Percentiles rank a stretch among this genome's conserved stretches.
Evolutionary conservation across 2,113 vertebrate species (phyloP).

Genomic region (Candoia aspera): DNA sequence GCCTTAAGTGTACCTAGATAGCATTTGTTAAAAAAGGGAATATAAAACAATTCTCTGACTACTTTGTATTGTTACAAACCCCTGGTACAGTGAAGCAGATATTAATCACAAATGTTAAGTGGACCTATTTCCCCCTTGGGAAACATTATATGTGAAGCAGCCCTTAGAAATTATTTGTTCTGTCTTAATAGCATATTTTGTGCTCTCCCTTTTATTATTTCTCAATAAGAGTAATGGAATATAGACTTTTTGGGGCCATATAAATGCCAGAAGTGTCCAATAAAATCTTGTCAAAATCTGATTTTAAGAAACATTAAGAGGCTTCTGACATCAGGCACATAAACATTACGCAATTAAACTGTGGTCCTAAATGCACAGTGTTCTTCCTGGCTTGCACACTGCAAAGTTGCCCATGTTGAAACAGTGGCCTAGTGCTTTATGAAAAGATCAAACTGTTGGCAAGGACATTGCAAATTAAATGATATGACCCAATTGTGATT

Average conservation of each 20-base stretch:
- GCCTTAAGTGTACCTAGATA: conserved; percentile 40
- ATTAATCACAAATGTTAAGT: not conserved
- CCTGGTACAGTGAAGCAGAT: not conserved
- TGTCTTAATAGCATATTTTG: not conserved
- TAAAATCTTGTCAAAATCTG: not conserved
- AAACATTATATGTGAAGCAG: not conserved
- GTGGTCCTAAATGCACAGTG: not conserved
- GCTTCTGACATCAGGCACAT: not conserved
- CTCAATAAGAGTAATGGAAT: not conserved
- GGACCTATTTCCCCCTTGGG: not conserved
- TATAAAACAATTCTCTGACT: not conserved
- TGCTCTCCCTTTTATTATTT: not conserved
- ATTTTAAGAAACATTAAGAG: not conserved
- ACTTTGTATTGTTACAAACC: not conserved
- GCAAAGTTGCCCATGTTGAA: not conserved
- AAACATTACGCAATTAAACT: not conserved
- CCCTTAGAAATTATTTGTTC: not conserved
- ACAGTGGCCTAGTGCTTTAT: not conserved
- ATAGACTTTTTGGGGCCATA: not conserved
- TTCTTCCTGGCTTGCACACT: not conserved
- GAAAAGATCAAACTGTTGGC: not conserved
- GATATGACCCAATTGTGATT: not conserved
- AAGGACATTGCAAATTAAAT: not conserved
- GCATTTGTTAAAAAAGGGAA: not conserved
- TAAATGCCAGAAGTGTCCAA: not conserved